Conservation (phyloP, 2,888 invertebrate species). For the Trissolcus brochymenae region DNA sequence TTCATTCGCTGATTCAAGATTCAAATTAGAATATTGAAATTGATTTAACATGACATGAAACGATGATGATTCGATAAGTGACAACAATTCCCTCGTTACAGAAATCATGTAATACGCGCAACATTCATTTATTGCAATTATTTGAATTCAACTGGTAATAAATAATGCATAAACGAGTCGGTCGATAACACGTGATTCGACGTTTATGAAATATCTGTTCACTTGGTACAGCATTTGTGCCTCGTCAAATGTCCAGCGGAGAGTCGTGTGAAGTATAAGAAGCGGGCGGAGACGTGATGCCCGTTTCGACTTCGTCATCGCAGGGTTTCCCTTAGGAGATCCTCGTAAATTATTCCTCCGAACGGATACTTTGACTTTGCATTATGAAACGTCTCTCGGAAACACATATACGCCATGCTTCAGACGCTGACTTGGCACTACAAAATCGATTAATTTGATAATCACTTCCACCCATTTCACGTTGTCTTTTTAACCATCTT, state of each 20-base stretch:
- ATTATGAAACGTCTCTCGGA: conserved; percentile 30
- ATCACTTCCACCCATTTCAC: conserved; percentile 17
- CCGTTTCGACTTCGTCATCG: conserved; percentile 59
- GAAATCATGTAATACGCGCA: conserved; percentile 41
- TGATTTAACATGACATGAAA: conserved; percentile 29
- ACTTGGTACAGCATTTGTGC: conserved; percentile 43
- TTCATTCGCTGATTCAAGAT: too few species aligned
- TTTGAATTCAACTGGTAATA: conserved; percentile 45
- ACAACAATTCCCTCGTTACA: conserved; percentile 51
- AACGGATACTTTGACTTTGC: conserved; percentile 44
- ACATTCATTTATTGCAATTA: conserved; percentile 40
- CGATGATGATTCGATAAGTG: conserved; percentile 36
- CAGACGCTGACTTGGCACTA: conserved; percentile 47
- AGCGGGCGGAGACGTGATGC: conserved; percentile 51
- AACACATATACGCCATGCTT: conserved; percentile 43
- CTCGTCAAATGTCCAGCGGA: conserved; percentile 36
- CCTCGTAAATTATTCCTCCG: conserved; percentile 59
- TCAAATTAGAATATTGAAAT: not conserved
- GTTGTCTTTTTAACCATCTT: conserved; percentile 30
- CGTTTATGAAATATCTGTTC: conserved; percentile 48
- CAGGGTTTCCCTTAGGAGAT: conserved; percentile 57
- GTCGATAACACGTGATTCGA: conserved; percentile 47
- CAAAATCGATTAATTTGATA: conserved; percentile 48
- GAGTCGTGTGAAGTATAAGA: conserved; percentile 27
- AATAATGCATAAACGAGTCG: conserved; percentile 49